Evolutionary conservation across 2,113 vertebrate species (phyloP).

Genomic region (Xerus inauris): DNA sequence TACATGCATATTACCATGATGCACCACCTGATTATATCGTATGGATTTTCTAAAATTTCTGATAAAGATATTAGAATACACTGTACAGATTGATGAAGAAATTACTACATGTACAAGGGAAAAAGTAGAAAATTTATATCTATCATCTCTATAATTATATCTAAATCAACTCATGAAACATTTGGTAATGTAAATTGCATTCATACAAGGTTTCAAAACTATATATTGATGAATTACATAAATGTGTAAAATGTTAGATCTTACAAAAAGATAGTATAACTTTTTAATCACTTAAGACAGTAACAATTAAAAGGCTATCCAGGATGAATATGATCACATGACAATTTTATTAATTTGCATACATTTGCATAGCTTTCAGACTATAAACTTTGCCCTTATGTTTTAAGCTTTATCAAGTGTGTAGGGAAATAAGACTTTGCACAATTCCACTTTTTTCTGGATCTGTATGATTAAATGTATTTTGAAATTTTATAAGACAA

Average conservation of each 20-base stretch:
- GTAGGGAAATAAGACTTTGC: neutral
- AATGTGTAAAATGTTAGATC: neutral
- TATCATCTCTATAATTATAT: neutral
- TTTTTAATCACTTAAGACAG: neutral
- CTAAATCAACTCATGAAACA: neutral
- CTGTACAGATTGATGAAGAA: neutral
- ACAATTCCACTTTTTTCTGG: neutral
- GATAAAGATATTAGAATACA: neutral
- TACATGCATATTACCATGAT: neutral
- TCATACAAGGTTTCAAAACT: neutral
- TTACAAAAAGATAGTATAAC: neutral
- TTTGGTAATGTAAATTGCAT: neutral
- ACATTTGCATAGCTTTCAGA: neutral
- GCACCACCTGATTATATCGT: neutral
- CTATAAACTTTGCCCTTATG: neutral
- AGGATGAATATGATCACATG: neutral
- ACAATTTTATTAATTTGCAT: neutral
- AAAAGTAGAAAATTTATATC: neutral
- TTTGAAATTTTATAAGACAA: neutral
- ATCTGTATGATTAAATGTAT: neutral
- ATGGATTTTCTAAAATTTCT: neutral
- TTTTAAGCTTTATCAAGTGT: neutral
- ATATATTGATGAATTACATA: neutral
- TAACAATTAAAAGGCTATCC: neutral
- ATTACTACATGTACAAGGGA: neutral